A percentile compares a stretch with the other conserved stretches of the same genome.
These are phyloP conservation scores for Macrosoma leucophasiata DNA, from an alignment of 2,888 invertebrate species.

Conservation along the genomic window DNA sequence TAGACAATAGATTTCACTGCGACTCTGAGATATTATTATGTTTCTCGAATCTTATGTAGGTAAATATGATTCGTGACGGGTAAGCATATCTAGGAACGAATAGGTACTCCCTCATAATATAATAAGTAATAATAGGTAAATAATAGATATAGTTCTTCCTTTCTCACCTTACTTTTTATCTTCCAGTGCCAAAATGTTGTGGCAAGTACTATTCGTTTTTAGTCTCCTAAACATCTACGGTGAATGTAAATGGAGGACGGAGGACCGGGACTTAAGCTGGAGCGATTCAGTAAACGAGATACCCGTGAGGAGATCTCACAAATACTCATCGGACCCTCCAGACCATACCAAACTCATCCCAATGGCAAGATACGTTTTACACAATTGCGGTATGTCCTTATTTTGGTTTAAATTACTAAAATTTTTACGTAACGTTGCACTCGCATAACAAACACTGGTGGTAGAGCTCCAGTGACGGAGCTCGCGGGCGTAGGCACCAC, in stretches of 20 bases:
- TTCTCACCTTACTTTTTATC: no score
- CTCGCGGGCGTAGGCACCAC: no score
- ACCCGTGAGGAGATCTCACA: conserved; percentile 23
- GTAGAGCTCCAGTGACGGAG: no score
- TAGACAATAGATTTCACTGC: no score
- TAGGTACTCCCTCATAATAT: no score
- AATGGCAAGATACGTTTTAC: conserved; percentile 84
- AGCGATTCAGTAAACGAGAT: conserved; percentile 41
- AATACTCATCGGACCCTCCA: conserved; percentile 61
- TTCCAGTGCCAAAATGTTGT: conserved; percentile 21
- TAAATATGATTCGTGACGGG: no score
- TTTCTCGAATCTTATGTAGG: no score
- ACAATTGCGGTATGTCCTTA: conserved; percentile 76
- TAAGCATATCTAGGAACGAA: no score
- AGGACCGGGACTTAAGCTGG: conserved; percentile 20
- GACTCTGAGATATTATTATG: no score
- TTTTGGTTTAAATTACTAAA: conserved; percentile 3
- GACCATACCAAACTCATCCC: conserved; percentile 77
- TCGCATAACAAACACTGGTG: no score
- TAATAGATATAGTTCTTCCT: no score
- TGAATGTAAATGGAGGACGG: conserved; percentile 22
- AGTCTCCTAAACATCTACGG: conserved; percentile 25
- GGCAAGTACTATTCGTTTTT: conserved; percentile 24
- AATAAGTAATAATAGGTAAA: no score
- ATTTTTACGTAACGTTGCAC: background rate